Base-by-base conservation (phyloP, 2,888 invertebrate genomes). In the Hesperia comma region DNA sequence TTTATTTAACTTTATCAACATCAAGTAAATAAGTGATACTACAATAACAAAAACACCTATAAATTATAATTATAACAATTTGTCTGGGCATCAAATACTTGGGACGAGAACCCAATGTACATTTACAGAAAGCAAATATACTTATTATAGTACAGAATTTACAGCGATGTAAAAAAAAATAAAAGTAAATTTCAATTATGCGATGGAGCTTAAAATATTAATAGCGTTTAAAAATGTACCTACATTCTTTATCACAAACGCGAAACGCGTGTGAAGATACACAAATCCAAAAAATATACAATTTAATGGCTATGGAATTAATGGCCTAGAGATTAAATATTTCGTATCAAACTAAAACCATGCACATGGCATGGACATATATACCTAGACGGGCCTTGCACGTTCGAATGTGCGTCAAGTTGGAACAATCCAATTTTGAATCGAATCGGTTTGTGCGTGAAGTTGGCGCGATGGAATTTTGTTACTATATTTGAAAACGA, bases 1-100 rank as follows among this genome's bases (percentile, higher is more conserved):
- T 67, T 60, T 74, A 26, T 70, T 76, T 61, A 76, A 73, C 71
- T 68, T 73, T 57, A 56, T 71, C 61, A 71, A 73, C 70, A 69
- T 67, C 53, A 61, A 69, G 63, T 74, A 72, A 69, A 74, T 73
- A 71, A 69, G 70, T 69, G 68, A 70, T 68, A 68, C 53, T 68
- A 62, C 61, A 57, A 69, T 71, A 72, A 75, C 71, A 76, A 74
- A 72, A 72, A 72, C 69, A 75, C 70, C 68, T 67, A 67, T 58
- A 70, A 71, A 66, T 63, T 70, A 67, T 58, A 58, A 10, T 10
- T 32, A 17, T 63, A 63, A 63, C 63, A 63, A 41, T 41, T 21
- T 49, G 40, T 55, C 14, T n/a, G 41, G 40, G 41, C n/a, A 37
- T 46, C 40, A 32, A 51, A 57, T 51, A 40, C 26, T 37, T 40